phyloP scores from a whole-genome alignment of 2,888 invertebrate genomes.

The Melinaea menophilus region DNA sequence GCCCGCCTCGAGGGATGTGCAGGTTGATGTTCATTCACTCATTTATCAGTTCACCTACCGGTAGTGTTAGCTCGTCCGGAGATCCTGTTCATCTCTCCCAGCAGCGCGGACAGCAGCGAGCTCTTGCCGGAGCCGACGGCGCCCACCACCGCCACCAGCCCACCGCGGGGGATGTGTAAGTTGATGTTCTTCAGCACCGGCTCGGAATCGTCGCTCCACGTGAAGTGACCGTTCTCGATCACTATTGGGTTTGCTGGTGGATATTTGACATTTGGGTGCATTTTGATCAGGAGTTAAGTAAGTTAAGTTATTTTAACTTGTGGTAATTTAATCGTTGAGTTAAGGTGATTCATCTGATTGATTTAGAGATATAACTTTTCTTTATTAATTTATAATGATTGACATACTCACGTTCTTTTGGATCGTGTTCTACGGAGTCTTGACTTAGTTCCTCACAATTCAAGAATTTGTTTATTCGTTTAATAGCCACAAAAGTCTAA shows the following conservation, averaged over 20 bases:
- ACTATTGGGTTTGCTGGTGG: constrained; percentile 83
- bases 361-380: too few species aligned
- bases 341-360: too few species aligned
- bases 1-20: constrained; percentile 79
- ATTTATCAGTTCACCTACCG: constrained; percentile 39
- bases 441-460: constrained; percentile 93
- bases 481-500: constrained; percentile 92
- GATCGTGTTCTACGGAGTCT: constrained; percentile 85
- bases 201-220: constrained; percentile 87
- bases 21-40: constrained; percentile 81
- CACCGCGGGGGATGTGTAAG: constrained; percentile 81
- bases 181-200: constrained; percentile 86
- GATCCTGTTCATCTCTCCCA: constrained; percentile 93
- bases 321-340: too few species aligned
- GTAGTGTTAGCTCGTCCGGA: constrained; percentile 87
- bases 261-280: too few species aligned
- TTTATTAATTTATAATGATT: too few species aligned
- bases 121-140: constrained; percentile 93
- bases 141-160: constrained; percentile 91
- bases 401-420: constrained; percentile 81
- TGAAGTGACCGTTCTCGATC: constrained; percentile 91
- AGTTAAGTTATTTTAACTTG: too few species aligned
- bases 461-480: constrained; percentile 94
- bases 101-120: constrained; percentile 90
- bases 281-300: too few species aligned